Conservation (phyloP, 2,797 vertebrate genomes). For the Anomalospiza imberbis region DNA sequence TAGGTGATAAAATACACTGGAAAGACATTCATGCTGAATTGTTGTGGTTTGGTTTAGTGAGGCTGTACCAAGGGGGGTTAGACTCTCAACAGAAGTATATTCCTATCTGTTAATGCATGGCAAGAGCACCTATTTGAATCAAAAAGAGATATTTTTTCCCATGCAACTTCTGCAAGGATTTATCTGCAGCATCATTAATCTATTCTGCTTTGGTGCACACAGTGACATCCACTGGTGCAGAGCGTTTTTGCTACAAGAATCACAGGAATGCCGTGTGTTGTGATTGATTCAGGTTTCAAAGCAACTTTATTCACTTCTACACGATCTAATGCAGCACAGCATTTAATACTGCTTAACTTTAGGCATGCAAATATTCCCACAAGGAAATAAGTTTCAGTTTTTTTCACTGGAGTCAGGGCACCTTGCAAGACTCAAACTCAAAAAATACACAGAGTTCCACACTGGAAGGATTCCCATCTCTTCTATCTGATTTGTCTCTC, state of each 20-base stretch:
- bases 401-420: not conserved
- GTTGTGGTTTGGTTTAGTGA: not conserved
- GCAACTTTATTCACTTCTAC: not conserved
- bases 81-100: not conserved
- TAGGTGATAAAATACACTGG: not conserved
- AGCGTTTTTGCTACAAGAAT: not conserved
- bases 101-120: not conserved
- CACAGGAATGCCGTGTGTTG: not conserved
- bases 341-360: not conserved
- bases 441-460: not conserved
- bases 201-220: not conserved
- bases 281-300: constrained; percentile 5
- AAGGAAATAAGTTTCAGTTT: not conserved
- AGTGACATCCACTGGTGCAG: constrained; percentile 50
- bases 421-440: not conserved
- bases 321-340: not conserved
- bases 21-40: not conserved
- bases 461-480: not conserved
- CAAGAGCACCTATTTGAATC: not conserved
- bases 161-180: not conserved
- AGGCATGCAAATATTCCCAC: not conserved
- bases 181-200: not conserved
- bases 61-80: rapidly evolving
- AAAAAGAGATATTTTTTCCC: not conserved
- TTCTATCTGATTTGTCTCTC: not conserved